A percentile compares a stretch with the other conserved stretches of the same genome.
phyloP scores from a whole-genome alignment of 2,888 invertebrate species.

The Eutolmus rufibarbis region DNA sequence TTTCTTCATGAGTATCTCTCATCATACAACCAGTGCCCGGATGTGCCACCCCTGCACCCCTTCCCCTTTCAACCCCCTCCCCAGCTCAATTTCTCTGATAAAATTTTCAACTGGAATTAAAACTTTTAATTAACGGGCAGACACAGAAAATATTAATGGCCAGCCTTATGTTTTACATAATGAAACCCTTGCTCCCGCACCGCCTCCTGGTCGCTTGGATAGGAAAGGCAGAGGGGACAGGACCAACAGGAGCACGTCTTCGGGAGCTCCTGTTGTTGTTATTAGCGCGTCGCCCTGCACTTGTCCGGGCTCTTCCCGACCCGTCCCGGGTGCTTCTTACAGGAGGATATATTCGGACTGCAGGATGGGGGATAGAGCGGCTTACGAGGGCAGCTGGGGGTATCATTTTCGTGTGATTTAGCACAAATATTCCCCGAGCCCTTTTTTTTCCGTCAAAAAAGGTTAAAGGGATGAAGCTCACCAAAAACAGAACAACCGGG shows the following conservation, averaged over 20 bases:
- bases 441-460: not conserved
- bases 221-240: not conserved
- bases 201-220: not conserved
- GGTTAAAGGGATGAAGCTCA: not conserved
- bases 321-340: not conserved
- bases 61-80: not conserved
- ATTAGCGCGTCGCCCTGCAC: not conserved
- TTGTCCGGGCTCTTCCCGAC: not conserved
- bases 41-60: not conserved
- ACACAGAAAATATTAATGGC: constrained; percentile 42
- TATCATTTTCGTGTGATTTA: constrained; percentile 39
- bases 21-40: not conserved
- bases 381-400: not conserved
- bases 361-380: not conserved
- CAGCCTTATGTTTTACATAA: constrained; percentile 41
- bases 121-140: constrained; percentile 49
- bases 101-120: constrained; percentile 50
- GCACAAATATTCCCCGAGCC: not conserved
- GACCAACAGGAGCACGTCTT: not conserved
- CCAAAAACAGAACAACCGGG: not conserved
- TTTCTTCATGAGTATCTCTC: not conserved
- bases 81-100: constrained; percentile 48
- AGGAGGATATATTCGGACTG: not conserved
- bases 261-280: not conserved
- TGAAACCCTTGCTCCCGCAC: constrained; percentile 20